phyloP scores from a whole-genome alignment of 2,888 invertebrate genomes.

The Ashinkailepas kermadecensis region DNA sequence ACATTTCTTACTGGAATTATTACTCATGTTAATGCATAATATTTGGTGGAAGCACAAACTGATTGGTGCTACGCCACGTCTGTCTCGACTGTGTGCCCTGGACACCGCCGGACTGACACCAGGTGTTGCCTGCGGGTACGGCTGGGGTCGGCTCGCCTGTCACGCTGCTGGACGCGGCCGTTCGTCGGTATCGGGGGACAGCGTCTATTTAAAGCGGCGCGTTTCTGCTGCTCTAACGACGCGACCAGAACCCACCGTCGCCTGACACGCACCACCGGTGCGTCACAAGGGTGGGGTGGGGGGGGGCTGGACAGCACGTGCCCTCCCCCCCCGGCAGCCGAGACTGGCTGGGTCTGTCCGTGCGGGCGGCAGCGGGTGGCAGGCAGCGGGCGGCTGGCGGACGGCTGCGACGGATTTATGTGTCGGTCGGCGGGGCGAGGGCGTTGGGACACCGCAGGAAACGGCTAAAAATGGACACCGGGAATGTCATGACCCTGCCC shows the following conservation, averaged over 20 bases:
- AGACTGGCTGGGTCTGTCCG: too few relatives aligned
- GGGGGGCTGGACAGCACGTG: not conserved
- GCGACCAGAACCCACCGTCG: not conserved
- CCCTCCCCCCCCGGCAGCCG: not conserved
- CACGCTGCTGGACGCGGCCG: too few relatives aligned
- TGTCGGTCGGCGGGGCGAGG: not conserved
- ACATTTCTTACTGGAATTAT: too few relatives aligned
- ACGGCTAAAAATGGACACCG: not conserved
- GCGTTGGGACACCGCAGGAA: not conserved
- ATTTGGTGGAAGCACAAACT: too few relatives aligned
- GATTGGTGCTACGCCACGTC: too few relatives aligned
- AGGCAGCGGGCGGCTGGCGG: not conserved
- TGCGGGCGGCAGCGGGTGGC: not conserved
- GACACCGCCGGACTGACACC: too few relatives aligned
- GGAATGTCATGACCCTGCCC: not conserved
- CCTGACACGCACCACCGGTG: not conserved
- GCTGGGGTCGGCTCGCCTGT: too few relatives aligned
- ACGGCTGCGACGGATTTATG: conserved; percentile 8
- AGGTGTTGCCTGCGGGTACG: too few relatives aligned
- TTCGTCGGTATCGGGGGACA: not conserved
- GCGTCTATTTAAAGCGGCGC: conserved; percentile 2
- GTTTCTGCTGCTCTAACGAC: not conserved
- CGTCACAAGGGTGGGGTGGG: not conserved
- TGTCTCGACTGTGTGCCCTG: too few relatives aligned
- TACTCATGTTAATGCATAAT: too few relatives aligned